Conservation (phyloP, 2,888 invertebrate genomes). For the Elegia similella region DNA sequence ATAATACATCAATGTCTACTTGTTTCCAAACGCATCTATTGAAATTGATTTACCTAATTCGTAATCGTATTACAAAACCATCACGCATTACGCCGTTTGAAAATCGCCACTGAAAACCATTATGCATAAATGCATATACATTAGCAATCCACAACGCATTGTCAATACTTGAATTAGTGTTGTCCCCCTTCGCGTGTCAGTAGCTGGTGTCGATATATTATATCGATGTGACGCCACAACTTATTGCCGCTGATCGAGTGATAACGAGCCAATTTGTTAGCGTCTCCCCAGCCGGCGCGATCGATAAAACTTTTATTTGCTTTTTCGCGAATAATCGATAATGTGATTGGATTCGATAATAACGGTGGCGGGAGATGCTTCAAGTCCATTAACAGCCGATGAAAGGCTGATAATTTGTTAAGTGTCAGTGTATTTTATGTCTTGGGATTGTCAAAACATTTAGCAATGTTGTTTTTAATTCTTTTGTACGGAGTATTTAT, state of each 20-base stretch:
- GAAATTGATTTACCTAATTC: not conserved
- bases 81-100: slow-evolving; percentile 25
- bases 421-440: slow-evolving; percentile 15
- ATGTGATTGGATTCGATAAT: slow-evolving; percentile 33
- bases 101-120: slow-evolving; percentile 30
- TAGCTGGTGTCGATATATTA: slow-evolving; percentile 55
- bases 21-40: not conserved
- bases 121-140: slow-evolving; percentile 35
- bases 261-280: slow-evolving; percentile 75
- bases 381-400: slow-evolving; percentile 21
- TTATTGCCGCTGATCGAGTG: slow-evolving; percentile 66
- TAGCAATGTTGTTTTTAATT: not conserved
- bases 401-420: slow-evolving; percentile 18
- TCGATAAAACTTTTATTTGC: slow-evolving; percentile 45
- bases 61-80: slow-evolving; percentile 14
- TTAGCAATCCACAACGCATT: slow-evolving; percentile 39
- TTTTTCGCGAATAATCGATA: slow-evolving; percentile 41
- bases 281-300: slow-evolving; percentile 38
- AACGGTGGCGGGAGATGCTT: slow-evolving; percentile 24
- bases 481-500: no score
- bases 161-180: slow-evolving; percentile 55
- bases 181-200: slow-evolving; percentile 53
- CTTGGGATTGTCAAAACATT: not conserved
- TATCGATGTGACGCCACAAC: slow-evolving; percentile 61
- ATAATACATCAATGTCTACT: not conserved